Evolutionary conservation across 2,888 invertebrate species (phyloP).

Genomic region (Stictocephala bisonia): DNA sequence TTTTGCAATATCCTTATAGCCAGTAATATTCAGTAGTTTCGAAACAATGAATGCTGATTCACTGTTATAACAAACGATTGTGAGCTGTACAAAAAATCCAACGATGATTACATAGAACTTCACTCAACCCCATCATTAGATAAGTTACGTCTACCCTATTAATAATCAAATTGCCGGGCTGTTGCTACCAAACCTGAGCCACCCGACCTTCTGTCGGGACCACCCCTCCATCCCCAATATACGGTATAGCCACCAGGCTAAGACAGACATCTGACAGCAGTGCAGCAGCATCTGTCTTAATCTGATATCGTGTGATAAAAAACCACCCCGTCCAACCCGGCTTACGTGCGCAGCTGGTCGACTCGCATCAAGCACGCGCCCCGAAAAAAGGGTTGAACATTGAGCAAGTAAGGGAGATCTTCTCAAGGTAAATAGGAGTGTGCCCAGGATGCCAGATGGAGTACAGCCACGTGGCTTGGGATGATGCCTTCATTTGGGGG

Average conservation of each 20-base stretch:
- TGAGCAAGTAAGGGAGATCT: slow-evolving; percentile 44
- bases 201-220: slow-evolving; percentile 37
- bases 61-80: too few relatives aligned
- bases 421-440: slow-evolving; percentile 31
- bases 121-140: background rate
- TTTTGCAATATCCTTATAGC: too few relatives aligned
- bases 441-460: slow-evolving; percentile 14
- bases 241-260: background rate
- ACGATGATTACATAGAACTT: too few relatives aligned
- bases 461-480: background rate
- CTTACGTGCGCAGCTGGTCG: background rate
- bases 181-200: too few relatives aligned
- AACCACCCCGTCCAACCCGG: slow-evolving; percentile 8
- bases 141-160: background rate
- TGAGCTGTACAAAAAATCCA: too few relatives aligned
- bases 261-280: slow-evolving; percentile 1
- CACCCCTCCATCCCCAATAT: slow-evolving; percentile 8
- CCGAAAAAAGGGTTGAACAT: slow-evolving; percentile 39
- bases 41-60: too few relatives aligned
- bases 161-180: slow-evolving; percentile 11
- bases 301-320: slow-evolving; percentile 36
- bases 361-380: background rate
- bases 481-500: slow-evolving; percentile 25
- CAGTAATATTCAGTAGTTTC: too few relatives aligned
- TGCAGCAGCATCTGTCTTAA: slow-evolving; percentile 33